Conservation (phyloP, 2,113 vertebrate species). For the Silurus meridionalis region DNA sequence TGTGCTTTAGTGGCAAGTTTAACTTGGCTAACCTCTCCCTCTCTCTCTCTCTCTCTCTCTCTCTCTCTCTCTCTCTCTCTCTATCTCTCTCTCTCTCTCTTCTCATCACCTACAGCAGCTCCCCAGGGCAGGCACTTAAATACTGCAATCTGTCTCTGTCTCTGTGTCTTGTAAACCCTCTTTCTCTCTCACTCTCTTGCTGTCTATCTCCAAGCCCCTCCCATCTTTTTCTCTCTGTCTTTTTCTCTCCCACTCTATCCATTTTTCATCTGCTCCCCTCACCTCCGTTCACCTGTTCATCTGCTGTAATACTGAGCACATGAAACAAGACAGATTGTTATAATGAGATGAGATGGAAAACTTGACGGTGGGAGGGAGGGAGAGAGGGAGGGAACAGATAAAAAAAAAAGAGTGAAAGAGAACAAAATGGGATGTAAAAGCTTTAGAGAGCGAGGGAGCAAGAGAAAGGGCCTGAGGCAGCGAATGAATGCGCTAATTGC, state of each 20-base stretch:
- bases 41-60: slow-evolving; percentile 14
- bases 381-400: neutral
- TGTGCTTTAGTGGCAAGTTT: slow-evolving; percentile 14
- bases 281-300: slow-evolving; percentile 42
- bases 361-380: slow-evolving; percentile 4
- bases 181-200: slow-evolving; percentile 19
- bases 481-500: slow-evolving; percentile 47
- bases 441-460: neutral
- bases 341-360: slow-evolving; percentile 22
- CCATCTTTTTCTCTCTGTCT: slow-evolving; percentile 15
- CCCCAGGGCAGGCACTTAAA: slow-evolving; percentile 74
- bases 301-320: slow-evolving; percentile 27
- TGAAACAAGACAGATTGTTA: slow-evolving; percentile 41
- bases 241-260: slow-evolving; percentile 6
- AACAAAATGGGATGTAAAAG: slow-evolving; percentile 14
- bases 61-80: slow-evolving; percentile 13
- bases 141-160: slow-evolving; percentile 77
- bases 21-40: slow-evolving; percentile 29
- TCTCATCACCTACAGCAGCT: slow-evolving; percentile 67
- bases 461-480: slow-evolving; percentile 9
- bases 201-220: slow-evolving; percentile 36
- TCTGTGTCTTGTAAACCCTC: slow-evolving; percentile 42
- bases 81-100: neutral
- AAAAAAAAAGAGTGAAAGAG: neutral
- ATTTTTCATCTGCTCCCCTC: slow-evolving; percentile 21